Conservation (phyloP, 2,113 vertebrate genomes). For the Paracanthobrama guichenoti region DNA sequence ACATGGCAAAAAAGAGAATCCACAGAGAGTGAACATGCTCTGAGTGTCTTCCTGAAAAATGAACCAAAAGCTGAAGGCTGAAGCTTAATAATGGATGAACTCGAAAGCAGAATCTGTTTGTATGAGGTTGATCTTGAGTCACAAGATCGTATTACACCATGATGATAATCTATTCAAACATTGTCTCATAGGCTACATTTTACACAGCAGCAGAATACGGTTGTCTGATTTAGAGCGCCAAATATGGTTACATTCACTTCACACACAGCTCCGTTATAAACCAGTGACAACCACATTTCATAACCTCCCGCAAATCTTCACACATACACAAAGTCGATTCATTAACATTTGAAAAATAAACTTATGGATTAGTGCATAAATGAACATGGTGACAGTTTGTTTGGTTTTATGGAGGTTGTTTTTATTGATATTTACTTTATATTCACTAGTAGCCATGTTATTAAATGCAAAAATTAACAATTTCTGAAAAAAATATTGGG, state of each 20-base stretch:
- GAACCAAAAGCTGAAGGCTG: slow-evolving; percentile 36
- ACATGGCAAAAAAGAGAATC: slow-evolving; percentile 16
- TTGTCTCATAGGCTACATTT: background rate
- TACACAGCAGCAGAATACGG: background rate
- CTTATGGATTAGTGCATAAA: too few relatives aligned
- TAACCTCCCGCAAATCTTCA: background rate
- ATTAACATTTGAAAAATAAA: too few relatives aligned
- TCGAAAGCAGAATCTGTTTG: slow-evolving; percentile 17
- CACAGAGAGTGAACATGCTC: slow-evolving; percentile 18
- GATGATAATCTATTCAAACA: slow-evolving; percentile 19
- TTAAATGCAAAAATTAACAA: too few relatives aligned
- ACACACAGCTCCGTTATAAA: background rate
- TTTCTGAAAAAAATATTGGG: too few relatives aligned
- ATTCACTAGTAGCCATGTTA: too few relatives aligned
- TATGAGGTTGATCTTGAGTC: background rate
- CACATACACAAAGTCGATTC: too few relatives aligned
- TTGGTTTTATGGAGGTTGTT: too few relatives aligned
- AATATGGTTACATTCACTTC: background rate
- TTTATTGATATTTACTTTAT: too few relatives aligned
- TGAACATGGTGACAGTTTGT: too few relatives aligned
- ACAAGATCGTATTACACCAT: background rate
- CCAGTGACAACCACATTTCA: background rate
- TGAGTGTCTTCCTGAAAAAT: slow-evolving; percentile 1
- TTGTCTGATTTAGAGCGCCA: background rate
- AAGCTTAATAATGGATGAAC: slow-evolving; percentile 41